phyloP scores from a whole-genome alignment of 2,888 invertebrate species.

The Idaea biselata region DNA sequence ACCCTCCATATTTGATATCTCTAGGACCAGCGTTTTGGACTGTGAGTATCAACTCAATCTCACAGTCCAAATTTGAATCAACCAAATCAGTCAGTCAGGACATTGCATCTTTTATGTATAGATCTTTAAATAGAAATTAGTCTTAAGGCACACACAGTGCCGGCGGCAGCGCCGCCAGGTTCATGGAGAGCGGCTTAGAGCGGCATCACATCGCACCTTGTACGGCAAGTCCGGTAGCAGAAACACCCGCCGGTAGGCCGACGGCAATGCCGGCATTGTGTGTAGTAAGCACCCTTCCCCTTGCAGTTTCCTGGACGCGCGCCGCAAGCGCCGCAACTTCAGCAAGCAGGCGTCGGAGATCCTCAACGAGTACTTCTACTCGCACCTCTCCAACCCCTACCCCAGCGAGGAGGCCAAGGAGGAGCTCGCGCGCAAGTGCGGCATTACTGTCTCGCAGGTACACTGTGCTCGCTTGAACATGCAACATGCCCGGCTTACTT shows the following conservation, averaged over 20 bases:
- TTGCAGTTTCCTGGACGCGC: constrained; percentile 86
- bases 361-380: constrained; percentile 99
- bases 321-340: constrained; percentile 97
- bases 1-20: constrained; percentile 9
- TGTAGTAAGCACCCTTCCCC: constrained; percentile 28
- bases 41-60: too few species aligned
- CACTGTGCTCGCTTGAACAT: constrained; percentile 9
- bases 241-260: too few species aligned
- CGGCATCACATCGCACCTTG: too few species aligned
- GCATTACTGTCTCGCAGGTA: constrained; percentile 98
- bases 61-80: neutral
- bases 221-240: too few species aligned
- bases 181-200: too few species aligned
- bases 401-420: constrained; percentile 99
- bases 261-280: too few species aligned
- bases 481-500: neutral
- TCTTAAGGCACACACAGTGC: too few species aligned
- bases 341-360: constrained; percentile 99
- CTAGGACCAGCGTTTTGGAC: too few species aligned
- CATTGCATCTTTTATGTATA: too few species aligned
- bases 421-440: constrained; percentile 99
- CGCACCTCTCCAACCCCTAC: constrained; percentile 99
- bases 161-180: too few species aligned
- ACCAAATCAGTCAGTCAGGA: neutral
- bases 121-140: too few species aligned